Base-by-base conservation (phyloP, 2,797 vertebrate species). In the Yasuhikotakia modesta region DNA sequence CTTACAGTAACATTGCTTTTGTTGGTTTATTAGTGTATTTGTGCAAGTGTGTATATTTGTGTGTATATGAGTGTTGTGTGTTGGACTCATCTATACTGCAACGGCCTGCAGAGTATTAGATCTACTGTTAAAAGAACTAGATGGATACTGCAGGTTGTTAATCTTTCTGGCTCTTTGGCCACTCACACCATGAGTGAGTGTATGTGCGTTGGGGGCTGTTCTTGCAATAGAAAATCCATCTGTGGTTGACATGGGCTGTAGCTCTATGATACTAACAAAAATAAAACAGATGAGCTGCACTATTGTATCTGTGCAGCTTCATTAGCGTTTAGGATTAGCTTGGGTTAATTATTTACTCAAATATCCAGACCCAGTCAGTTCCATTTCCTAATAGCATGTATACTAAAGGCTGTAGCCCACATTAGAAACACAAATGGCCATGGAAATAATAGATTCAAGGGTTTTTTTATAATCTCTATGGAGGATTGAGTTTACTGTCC, bases 41-140 rank as follows among this genome's bases (percentile, higher is more conserved):
- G n/a, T 79, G 61, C 35, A 10, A 39, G 48, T 21, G 48, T 45
- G 32, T 55, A 35, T 52, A 43, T 53, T 21, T 22, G 48, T 19
- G 8, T 8, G n/a, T n/a, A n/a, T n/a, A n/a, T n/a, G 35, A 70
- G 70, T 75, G 52, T 46, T 67, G 35, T 53, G 55, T 71, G 66
- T 63, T 76, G 17, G 61, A 11, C 27, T 35, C 61, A 53, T 73
- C 39, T 63, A 64, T 80, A 78, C 78, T 76, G 81, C 75, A 81
- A 52, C 35, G 81, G 76, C 32, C 58, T 79, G 78, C 64, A 70
- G 63, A 43, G 73, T 57, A 67, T 50, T 43, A 79, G 85, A 85
- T 86, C 78, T 84, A 75, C 79, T 86, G 79, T 86, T 77, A 84
- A 81, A 76, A 60, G 46, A 78, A 70, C 77, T 68, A 63, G 78